phyloP scores from a whole-genome alignment of 2,113 vertebrate genomes.

The Clinocottus analis region DNA sequence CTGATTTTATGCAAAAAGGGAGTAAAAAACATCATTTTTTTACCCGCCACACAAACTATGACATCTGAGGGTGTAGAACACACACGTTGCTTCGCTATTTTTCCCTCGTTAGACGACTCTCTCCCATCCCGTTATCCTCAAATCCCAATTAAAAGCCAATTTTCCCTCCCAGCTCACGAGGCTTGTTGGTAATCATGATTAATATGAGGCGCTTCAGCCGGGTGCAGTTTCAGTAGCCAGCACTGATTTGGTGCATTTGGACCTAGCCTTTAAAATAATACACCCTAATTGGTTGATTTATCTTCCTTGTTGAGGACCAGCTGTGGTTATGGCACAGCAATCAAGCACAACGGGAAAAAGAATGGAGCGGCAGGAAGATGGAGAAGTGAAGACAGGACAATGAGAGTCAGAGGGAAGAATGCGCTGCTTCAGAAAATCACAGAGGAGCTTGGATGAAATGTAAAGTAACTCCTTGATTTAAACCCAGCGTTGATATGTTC shows the following conservation, averaged over 20 bases:
- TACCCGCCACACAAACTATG: neutral
- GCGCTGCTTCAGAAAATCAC: neutral
- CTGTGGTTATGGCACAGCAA: constrained; percentile 63
- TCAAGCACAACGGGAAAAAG: constrained; percentile 29
- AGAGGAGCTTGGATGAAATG: neutral
- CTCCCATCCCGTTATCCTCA: constrained; percentile 28
- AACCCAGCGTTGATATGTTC: neutral
- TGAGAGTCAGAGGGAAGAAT: constrained; percentile 11
- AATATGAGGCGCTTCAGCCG: constrained; percentile 63
- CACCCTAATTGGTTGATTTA: constrained; percentile 77
- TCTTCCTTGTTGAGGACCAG: constrained; percentile 71
- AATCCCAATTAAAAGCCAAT: constrained; percentile 69
- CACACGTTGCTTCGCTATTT: constrained; percentile 2
- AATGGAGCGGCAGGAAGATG: constrained; percentile 7
- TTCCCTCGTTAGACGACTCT: constrained; percentile 28
- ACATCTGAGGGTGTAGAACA: constrained; percentile 30
- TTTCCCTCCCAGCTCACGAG: constrained; percentile 56
- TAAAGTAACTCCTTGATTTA: constrained; percentile 8
- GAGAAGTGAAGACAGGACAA: constrained; percentile 16
- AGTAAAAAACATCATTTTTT: neutral
- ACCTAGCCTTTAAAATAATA: constrained; percentile 69
- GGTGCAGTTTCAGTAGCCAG: constrained; percentile 42
- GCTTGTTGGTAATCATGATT: constrained; percentile 75
- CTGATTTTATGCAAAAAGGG: neutral
- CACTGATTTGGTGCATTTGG: constrained; percentile 66